Base-by-base conservation (phyloP, 2,888 invertebrate species). In the Arrhopalites spinosus region DNA sequence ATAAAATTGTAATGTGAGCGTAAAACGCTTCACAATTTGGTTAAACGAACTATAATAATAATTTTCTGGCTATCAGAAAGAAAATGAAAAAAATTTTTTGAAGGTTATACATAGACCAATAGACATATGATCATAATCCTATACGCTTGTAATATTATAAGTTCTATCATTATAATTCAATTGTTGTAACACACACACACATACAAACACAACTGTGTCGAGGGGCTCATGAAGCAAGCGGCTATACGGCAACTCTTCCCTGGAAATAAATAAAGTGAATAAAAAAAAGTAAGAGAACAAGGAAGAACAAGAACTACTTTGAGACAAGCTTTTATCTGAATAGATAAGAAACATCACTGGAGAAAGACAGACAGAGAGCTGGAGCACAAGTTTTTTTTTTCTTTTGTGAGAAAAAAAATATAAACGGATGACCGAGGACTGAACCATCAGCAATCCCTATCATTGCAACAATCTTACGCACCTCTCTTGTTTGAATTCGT, bases 201-300 rank as follows among this genome's bases (percentile, higher is more conserved):
- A n/a, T n/a, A n/a, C n/a, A n/a, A n/a, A n/a, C n/a, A n/a, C n/a
- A n/a, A 36, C 36, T 36, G 11, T 36, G 36, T 3, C 36, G 36
- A 36, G 11, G 36, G 36, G 36, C 11, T 36, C 36, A 36, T 36
- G 36, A 36, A 11, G 50, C 50, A 45, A 45, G 8, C 45, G 45
- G 8, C 15, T 45, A 11, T 15, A 50, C 50, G 17, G 15, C 50
- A 36, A 36, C n/a, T 50, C 50, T 50, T 50, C 50, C 50, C 2
- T 13, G 50, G 50, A 50, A 50, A 50, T 50, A 50, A 50, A 50
- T 50, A 50, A 50, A 50, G 50, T 50, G 15, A 50, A 50, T 50
- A 50, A 50, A n/a, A 50, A 50, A 50, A 36, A 36, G 36, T 36
- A 36, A 36, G 11, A 36, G 36, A 36, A 36, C 36, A 36, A 36